Conservation (phyloP, 2,888 invertebrate genomes). For the Toxonevra muliebris region DNA sequence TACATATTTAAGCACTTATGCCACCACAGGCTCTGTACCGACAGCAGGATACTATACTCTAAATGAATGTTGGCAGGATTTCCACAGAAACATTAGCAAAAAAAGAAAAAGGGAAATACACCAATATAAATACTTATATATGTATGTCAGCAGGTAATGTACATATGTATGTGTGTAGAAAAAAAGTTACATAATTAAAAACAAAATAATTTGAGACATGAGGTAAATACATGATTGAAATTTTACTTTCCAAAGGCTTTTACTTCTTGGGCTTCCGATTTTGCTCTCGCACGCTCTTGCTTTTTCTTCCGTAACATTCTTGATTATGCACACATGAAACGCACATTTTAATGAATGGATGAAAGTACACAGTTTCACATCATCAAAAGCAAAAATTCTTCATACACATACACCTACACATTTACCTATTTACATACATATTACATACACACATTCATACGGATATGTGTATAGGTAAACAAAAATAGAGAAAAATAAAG, state of each 20-base stretch:
- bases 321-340: constrained; percentile 26
- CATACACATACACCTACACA: not conserved
- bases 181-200: not conserved
- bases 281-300: too few relatives aligned
- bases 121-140: too few relatives aligned
- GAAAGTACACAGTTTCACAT: not conserved
- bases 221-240: constrained; percentile 8
- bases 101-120: too few relatives aligned
- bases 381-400: too few relatives aligned
- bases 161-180: not conserved
- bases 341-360: constrained; percentile 23
- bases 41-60: too few relatives aligned
- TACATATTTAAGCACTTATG: too few relatives aligned
- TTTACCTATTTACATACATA: not conserved
- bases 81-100: not conserved
- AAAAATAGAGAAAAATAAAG: too few relatives aligned
- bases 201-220: not conserved
- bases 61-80: constrained; percentile 6
- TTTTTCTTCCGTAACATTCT: constrained; percentile 14
- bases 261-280: too few relatives aligned
- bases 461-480: not conserved
- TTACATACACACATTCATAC: not conserved
- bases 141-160: too few relatives aligned
- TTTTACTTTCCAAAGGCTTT: constrained; percentile 7
- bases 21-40: too few relatives aligned